Conservation (phyloP, 2,113 vertebrate species). For the Rhineura floridana region DNA sequence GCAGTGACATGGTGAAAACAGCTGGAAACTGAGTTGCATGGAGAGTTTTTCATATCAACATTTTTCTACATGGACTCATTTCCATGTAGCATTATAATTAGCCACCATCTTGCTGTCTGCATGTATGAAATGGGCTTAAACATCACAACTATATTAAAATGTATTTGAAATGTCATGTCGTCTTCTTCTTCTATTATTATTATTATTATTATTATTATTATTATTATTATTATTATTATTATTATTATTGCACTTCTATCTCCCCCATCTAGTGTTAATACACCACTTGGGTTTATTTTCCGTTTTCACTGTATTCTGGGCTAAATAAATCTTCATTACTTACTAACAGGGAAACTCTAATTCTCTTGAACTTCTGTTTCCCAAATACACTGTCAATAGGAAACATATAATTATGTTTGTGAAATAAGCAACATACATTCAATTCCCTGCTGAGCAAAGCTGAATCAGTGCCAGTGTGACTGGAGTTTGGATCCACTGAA, state of each 20-base stretch:
- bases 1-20: background rate
- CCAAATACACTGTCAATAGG: background rate
- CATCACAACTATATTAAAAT: background rate
- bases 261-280: no score
- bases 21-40: background rate
- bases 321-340: background rate
- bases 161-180: constrained; percentile 21
- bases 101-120: background rate
- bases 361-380: background rate
- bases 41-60: background rate
- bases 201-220: no score
- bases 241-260: no score
- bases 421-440: background rate
- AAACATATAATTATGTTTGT: background rate
- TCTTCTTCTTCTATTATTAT: no score
- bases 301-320: no score
- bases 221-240: no score
- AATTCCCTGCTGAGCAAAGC: background rate
- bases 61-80: background rate
- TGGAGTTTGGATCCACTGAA: no score
- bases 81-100: background rate
- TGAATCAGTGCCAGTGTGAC: background rate
- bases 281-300: no score
- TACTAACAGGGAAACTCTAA: background rate
- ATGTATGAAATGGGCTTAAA: background rate